Percentiles rank a stretch among this genome's conserved stretches.
Evolutionary conservation across 2,113 vertebrate genomes (phyloP).

Genomic region (Lampris incognitus): DNA sequence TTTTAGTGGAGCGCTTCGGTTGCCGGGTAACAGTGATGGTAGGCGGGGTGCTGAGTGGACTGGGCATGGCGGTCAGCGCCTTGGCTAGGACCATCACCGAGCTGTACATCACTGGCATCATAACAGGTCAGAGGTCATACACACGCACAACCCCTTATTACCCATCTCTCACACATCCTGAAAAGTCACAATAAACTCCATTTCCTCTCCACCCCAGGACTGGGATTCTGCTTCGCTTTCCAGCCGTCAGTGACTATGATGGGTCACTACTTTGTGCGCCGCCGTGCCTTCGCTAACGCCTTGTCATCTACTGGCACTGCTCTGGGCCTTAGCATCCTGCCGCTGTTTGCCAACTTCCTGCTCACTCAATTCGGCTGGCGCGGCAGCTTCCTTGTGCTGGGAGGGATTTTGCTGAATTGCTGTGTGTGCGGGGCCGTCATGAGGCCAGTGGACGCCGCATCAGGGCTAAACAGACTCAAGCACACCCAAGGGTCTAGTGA

Average conservation of each 20-base stretch:
- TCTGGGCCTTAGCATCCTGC: slow-evolving; percentile 83
- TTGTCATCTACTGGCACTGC: slow-evolving; percentile 85
- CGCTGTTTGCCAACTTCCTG: slow-evolving; percentile 81
- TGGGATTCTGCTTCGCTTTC: slow-evolving; percentile 87
- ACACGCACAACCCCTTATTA: not conserved
- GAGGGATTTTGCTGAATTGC: slow-evolving; percentile 85
- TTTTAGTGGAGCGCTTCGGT: slow-evolving; percentile 84
- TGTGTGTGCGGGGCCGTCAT: slow-evolving; percentile 88
- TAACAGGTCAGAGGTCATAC: slow-evolving; percentile 79
- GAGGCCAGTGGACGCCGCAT: slow-evolving; percentile 78
- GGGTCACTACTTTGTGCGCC: slow-evolving; percentile 85
- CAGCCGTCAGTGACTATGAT: slow-evolving; percentile 85
- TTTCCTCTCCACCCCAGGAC: slow-evolving; percentile 70
- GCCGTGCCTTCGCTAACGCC: slow-evolving; percentile 82
- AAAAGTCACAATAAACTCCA: not conserved
- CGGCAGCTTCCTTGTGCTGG: slow-evolving; percentile 87
- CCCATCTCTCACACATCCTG: not conserved
- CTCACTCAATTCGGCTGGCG: slow-evolving; percentile 86
- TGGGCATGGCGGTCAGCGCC: slow-evolving; percentile 86
- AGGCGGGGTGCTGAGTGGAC: slow-evolving; percentile 84
- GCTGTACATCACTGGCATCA: slow-evolving; percentile 84
- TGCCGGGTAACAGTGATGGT: slow-evolving; percentile 84
- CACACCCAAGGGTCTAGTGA: not conserved
- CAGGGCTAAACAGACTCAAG: not conserved
- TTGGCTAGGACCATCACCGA: slow-evolving; percentile 83